These are phyloP conservation scores for Hippocampus abdominalis DNA, from an alignment of 2,113 vertebrate genomes.

Conservation along the genomic window DNA sequence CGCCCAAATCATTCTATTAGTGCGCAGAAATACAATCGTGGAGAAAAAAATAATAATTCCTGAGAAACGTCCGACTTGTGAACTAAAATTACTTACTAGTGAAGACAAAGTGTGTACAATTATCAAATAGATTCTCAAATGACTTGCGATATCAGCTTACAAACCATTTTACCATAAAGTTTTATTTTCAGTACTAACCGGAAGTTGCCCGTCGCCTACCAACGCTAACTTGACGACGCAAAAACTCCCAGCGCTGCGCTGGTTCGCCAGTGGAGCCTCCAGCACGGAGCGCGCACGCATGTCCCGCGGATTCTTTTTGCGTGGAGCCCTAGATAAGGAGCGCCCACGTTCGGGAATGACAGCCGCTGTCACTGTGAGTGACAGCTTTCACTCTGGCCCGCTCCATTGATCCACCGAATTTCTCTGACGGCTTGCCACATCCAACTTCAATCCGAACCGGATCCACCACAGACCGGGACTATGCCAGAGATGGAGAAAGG, in stretches of 20 bases:
- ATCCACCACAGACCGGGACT: slow-evolving; percentile 70
- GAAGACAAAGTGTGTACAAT: background rate
- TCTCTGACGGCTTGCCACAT: slow-evolving; percentile 21
- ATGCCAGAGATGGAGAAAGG: slow-evolving; percentile 98
- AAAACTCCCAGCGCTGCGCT: slow-evolving; percentile 31
- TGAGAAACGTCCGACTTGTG: too few species aligned
- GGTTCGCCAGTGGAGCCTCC: slow-evolving; percentile 48
- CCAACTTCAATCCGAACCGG: slow-evolving; percentile 48
- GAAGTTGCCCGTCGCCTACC: background rate
- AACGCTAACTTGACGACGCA: slow-evolving; percentile 1
- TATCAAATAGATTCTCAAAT: background rate
- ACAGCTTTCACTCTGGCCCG: slow-evolving; percentile 64
- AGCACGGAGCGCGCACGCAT: slow-evolving; percentile 49
- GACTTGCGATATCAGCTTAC: background rate
- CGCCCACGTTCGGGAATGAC: slow-evolving; percentile 71
- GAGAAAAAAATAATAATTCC: too few species aligned
- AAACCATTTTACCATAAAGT: background rate
- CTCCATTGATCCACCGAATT: slow-evolving; percentile 22
- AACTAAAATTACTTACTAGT: too few species aligned
- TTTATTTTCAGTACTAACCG: slow-evolving; percentile 39
- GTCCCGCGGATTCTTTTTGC: slow-evolving; percentile 56
- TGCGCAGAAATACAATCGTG: too few species aligned
- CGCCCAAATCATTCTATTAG: too few species aligned
- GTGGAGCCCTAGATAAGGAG: slow-evolving; percentile 69
- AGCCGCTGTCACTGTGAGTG: slow-evolving; percentile 69